Conservation (phyloP, 2,888 invertebrate species). For the Hyppa rectilinea region DNA sequence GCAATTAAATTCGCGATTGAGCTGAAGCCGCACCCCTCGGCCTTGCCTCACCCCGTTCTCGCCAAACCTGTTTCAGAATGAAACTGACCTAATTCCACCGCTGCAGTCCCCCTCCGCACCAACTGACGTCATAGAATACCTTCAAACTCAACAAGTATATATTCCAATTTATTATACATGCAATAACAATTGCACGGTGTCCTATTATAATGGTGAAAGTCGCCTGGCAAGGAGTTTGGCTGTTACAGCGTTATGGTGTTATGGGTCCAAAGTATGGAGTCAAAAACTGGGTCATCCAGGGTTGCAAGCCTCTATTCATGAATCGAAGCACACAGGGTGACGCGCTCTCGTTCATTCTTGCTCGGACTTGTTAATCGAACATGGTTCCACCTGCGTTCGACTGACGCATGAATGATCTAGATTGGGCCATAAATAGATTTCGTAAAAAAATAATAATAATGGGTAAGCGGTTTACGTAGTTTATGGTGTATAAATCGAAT, state of each 20-base stretch:
- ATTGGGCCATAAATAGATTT: constrained; percentile 48
- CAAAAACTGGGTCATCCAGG: constrained; percentile 92
- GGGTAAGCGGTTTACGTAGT: neutral
- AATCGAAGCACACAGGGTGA: constrained; percentile 87
- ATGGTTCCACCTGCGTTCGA: constrained; percentile 69
- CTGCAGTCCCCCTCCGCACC: constrained; percentile 86
- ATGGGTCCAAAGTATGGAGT: constrained; percentile 75
- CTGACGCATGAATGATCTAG: constrained; percentile 73
- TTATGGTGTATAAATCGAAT: neutral
- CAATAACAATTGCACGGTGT: constrained; percentile 58
- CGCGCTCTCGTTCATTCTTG: constrained; percentile 87
- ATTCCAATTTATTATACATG: constrained; percentile 71
- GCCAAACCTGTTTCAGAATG: constrained; percentile 91
- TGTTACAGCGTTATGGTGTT: constrained; percentile 71
- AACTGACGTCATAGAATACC: constrained; percentile 90
- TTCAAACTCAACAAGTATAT: constrained; percentile 72
- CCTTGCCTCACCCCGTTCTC: constrained; percentile 72
- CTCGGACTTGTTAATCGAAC: constrained; percentile 80
- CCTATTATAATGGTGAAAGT: constrained; percentile 60
- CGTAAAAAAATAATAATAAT: constrained; percentile 8
- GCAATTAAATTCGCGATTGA: constrained; percentile 79
- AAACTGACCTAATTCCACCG: constrained; percentile 91
- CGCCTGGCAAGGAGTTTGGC: constrained; percentile 42
- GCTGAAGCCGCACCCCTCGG: constrained; percentile 68
- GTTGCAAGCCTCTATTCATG: constrained; percentile 92